phyloP scores from a whole-genome alignment of 2,113 vertebrate genomes.

The Piaya cayana region DNA sequence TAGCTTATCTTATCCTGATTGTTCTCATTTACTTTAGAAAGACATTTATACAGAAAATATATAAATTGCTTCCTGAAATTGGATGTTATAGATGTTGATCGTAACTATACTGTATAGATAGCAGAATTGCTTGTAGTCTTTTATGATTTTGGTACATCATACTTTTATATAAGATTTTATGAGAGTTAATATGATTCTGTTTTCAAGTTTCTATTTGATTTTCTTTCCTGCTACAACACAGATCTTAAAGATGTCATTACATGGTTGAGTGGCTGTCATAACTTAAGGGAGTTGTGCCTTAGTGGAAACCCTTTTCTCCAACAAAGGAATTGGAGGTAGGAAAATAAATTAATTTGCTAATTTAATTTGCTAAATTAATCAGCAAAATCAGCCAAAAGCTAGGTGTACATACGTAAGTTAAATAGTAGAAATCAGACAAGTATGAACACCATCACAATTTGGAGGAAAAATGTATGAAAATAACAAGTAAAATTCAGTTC shows the following conservation, averaged over 20 bases:
- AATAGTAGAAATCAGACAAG: background rate
- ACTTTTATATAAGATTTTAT: background rate
- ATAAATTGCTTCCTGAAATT: background rate
- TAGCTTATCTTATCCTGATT: background rate
- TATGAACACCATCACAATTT: background rate
- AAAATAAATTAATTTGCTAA: background rate
- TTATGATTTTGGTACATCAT: background rate
- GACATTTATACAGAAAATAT: background rate
- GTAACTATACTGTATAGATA: background rate
- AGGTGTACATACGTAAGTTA: background rate
- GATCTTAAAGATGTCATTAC: constrained; percentile 77
- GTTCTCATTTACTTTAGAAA: background rate
- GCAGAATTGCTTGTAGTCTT: background rate
- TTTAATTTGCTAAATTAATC: background rate
- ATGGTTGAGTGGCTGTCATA: constrained; percentile 78
- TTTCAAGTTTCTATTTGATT: background rate
- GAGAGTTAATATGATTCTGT: background rate
- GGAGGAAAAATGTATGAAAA: background rate
- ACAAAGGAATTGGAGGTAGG: constrained; percentile 89
- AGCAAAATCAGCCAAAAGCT: background rate
- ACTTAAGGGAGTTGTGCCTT: constrained; percentile 80
- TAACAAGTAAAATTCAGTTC: background rate
- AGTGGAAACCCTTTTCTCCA: constrained; percentile 87
- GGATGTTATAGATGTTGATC: background rate
- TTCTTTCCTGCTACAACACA: constrained; percentile 53